Base-by-base conservation (phyloP, 2,888 invertebrate species). In the Callyntrura sp. region DNA sequence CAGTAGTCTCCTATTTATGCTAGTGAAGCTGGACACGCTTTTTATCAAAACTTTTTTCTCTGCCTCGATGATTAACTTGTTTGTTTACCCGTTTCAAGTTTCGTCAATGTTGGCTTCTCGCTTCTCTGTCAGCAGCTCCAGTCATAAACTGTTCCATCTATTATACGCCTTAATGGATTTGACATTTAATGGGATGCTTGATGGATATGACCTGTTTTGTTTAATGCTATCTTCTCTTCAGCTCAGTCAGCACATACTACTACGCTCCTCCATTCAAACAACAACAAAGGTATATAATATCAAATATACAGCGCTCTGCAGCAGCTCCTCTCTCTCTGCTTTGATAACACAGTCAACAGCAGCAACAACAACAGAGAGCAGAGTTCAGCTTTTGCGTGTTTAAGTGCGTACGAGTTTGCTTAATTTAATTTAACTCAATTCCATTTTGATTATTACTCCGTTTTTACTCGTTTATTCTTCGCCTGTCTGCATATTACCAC, bases 181-280 rank as follows among this genome's bases (percentile, higher is more conserved):
- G 14, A 14, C 35, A 35, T 35, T 35, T 35, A 35, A 35, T 35
- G 35, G 35, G 6, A 35, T 35, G 14, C 48, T 73, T 45, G 20
- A 73, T 73, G 9, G 73, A 73, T 73, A 73, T 73, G 73, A 73
- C 73, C 73, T 73, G 17, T 48, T 9, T 20, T 17, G 5, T 73
- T 14, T 73, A 11, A 14, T 68, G 12, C 5, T 11, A 14, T 0
- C 6, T 12, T 20, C 45, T 45, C 20, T n/a, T 45, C 5, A 1
- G 2, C n/a, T 60, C 35, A 4, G 35, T 35, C n/a, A n/a, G n/a
- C n/a, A n/a, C n/a, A n/a, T n/a, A n/a, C n/a, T n/a, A n/a, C n/a
- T n/a, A n/a, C n/a, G 23, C 48, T 14, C 9, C 57, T 48, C 35
- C 20, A 14, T 6, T n/a, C n/a, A n/a, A n/a, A n/a, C n/a, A n/a